Conservation (phyloP, 2,797 vertebrate species). For the Tangara arthus region DNA sequence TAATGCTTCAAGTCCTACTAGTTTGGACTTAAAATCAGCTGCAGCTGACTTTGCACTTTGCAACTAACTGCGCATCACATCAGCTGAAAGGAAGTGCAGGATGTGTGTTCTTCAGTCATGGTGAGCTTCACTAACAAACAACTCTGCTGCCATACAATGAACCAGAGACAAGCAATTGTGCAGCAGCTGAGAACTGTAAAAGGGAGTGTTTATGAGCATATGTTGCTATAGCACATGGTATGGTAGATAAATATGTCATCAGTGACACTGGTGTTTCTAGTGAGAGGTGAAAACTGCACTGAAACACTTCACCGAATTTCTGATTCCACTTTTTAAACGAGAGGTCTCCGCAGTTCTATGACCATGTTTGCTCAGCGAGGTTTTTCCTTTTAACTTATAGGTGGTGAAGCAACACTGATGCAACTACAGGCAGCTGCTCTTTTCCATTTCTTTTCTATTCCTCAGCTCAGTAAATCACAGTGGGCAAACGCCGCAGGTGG, state of each 20-base stretch:
- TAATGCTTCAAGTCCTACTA: not conserved
- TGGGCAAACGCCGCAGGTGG: not conserved
- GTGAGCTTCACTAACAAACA: not conserved
- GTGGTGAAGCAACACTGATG: not conserved
- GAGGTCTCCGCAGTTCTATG: not conserved
- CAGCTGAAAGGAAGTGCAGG: not conserved
- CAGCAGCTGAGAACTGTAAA: not conserved
- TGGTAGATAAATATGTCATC: not conserved
- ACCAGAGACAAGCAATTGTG: not conserved
- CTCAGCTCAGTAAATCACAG: not conserved
- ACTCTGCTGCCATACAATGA: not conserved
- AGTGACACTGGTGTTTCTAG: not conserved
- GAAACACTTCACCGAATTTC: not conserved
- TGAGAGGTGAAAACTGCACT: not conserved
- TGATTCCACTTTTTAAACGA: not conserved
- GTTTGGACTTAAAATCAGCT: not conserved
- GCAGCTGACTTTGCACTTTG: not conserved
- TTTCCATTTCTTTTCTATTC: not conserved
- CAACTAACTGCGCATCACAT: not conserved
- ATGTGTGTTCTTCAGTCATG: not conserved
- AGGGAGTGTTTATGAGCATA: not conserved
- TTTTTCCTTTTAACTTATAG: not conserved
- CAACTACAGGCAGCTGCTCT: not conserved
- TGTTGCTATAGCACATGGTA: not conserved
- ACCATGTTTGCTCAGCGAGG: not conserved